These are phyloP conservation scores for Cephalopterus ornatus DNA, from an alignment of 2,113 vertebrate species.

Conservation along the genomic window DNA sequence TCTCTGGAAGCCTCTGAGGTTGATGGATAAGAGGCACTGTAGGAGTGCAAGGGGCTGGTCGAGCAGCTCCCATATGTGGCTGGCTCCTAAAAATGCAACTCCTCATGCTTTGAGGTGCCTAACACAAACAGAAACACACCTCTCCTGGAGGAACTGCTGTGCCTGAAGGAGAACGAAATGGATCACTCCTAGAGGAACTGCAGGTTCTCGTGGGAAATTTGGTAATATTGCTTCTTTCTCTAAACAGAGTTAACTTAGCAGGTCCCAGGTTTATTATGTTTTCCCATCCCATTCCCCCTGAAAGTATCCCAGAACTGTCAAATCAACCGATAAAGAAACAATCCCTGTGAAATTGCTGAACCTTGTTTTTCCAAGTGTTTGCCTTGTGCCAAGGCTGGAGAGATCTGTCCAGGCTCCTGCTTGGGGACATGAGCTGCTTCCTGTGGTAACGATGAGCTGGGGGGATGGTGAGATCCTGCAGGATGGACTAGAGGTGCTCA, in stretches of 20 bases:
- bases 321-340: neutral
- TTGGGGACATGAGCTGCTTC: fast-evolving
- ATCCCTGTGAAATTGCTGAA: neutral
- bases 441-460: fast-evolving
- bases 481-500: neutral
- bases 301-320: neutral
- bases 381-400: neutral
- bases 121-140: neutral
- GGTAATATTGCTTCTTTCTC: neutral
- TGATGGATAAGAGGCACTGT: fast-evolving
- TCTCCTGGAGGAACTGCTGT: neutral
- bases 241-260: neutral
- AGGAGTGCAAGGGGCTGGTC: neutral
- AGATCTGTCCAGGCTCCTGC: fast-evolving
- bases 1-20: neutral
- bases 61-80: fast-evolving
- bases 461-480: neutral
- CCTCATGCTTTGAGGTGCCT: neutral
- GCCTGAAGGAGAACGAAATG: neutral
- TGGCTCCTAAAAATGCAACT: neutral
- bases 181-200: neutral
- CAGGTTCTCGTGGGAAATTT: slow-evolving; percentile 3
- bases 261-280: neutral
- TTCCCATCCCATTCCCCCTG: neutral
- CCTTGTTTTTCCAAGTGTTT: neutral